phyloP scores from a whole-genome alignment of 2,888 invertebrate species.

The Zonitis immaculata region DNA sequence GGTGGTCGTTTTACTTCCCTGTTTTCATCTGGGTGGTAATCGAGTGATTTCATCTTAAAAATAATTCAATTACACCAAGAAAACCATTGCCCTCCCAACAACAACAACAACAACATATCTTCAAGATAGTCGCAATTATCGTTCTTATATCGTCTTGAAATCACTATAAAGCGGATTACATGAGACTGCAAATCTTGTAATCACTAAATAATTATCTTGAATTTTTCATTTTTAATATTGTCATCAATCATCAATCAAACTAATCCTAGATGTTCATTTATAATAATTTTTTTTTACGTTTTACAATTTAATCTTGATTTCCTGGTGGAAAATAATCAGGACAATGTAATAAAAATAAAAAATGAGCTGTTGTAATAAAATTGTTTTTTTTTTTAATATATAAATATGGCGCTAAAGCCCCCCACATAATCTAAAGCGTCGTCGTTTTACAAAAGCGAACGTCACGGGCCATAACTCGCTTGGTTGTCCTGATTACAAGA shows the following conservation, averaged over 20 bases:
- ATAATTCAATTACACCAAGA: constrained; percentile 6
- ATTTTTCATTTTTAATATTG: background rate
- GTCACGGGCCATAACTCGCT: constrained; percentile 47
- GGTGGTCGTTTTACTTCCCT: constrained; percentile 13
- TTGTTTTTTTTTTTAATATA: constrained; percentile 34
- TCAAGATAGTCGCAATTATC: background rate
- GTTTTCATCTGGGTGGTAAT: constrained; percentile 13
- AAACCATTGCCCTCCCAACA: background rate
- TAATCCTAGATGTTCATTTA: background rate
- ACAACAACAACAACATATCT: background rate
- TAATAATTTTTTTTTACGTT: too few species aligned
- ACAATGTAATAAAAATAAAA: constrained; percentile 29
- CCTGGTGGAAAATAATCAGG: too few species aligned
- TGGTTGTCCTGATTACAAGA: constrained; percentile 44
- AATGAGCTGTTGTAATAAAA: constrained; percentile 21
- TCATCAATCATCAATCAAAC: background rate
- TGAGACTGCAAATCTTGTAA: background rate
- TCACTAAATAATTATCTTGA: background rate
- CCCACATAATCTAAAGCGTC: constrained; percentile 36
- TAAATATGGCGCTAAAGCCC: constrained; percentile 30
- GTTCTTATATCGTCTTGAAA: background rate
- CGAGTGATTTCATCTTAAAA: constrained; percentile 5
- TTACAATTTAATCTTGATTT: too few species aligned
- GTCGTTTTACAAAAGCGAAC: constrained; percentile 30
- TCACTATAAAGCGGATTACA: background rate